Evolutionary conservation across 2,888 invertebrate genomes (phyloP).

Genomic region (Epiblema foenella): DNA sequence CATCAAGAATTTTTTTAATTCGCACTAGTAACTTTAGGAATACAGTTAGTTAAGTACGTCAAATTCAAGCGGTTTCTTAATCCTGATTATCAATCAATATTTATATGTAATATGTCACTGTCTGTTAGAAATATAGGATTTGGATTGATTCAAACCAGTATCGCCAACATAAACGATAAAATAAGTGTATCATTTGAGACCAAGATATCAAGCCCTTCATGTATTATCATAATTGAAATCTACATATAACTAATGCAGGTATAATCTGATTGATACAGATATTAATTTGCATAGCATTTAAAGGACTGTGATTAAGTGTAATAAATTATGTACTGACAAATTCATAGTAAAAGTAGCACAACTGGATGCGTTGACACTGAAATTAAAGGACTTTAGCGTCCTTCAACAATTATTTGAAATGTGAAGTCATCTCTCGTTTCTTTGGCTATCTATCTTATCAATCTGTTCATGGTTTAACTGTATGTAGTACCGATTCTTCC

Average conservation of each 20-base stretch:
- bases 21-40: not conserved
- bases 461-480: not conserved
- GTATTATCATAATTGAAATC: conserved; percentile 22
- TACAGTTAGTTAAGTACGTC: not conserved
- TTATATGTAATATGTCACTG: no score
- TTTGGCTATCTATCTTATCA: not conserved
- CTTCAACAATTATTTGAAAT: not conserved
- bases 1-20: conserved; percentile 5
- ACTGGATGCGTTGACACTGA: not conserved
- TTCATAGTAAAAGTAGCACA: not conserved
- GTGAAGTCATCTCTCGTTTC: not conserved
- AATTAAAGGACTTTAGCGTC: not conserved
- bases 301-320: not conserved
- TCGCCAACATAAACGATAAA: not conserved
- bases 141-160: not conserved
- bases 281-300: conserved; percentile 14
- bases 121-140: not conserved
- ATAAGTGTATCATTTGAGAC: conserved; percentile 8
- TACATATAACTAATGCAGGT: conserved; percentile 15
- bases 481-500: not conserved
- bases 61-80: no score
- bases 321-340: not conserved
- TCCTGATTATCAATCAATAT: no score
- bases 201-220: conserved; percentile 20
- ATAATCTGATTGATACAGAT: no score